These are phyloP conservation scores for Spodoptera frugiperda DNA, from an alignment of 1,140 invertebrate species.

Conservation along the genomic window DNA sequence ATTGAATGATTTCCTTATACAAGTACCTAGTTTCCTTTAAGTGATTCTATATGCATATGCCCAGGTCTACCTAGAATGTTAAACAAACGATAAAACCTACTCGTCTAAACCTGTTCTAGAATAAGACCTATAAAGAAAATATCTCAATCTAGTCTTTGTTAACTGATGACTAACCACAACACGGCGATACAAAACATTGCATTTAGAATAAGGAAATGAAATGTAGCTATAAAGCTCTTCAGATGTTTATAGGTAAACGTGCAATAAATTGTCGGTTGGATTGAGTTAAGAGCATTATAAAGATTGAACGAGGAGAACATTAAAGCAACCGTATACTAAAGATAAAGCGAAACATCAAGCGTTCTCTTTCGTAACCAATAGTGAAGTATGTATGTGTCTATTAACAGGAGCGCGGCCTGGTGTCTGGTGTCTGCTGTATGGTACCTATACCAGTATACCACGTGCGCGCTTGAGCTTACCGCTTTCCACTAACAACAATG, in stretches of 20 bases:
- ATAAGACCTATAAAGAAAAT: not conserved
- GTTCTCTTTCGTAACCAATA: constrained; percentile 15
- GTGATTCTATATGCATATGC: not conserved
- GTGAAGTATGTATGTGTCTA: not conserved
- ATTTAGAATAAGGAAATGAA: no score
- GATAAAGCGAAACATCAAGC: not conserved
- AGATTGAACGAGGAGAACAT: not conserved
- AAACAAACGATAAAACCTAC: not conserved
- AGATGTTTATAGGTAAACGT: no score
- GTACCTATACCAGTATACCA: no score
- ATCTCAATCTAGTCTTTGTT: constrained; percentile 24
- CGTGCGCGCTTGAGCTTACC: constrained; percentile 37
- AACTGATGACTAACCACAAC: no score
- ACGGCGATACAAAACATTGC: no score
- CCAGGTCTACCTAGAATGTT: not conserved
- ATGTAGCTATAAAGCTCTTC: no score
- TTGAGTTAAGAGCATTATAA: not conserved
- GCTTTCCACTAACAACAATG: constrained; percentile 45
- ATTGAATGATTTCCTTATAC: constrained; percentile 10
- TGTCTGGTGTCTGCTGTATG: not conserved
- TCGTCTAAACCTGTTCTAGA: constrained; percentile 4
- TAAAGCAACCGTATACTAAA: not conserved
- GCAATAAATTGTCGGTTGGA: not conserved
- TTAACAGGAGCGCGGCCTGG: not conserved
- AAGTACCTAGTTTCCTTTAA: constrained; percentile 12